Percentiles rank a stretch among this genome's conserved stretches.
phyloP scores from a whole-genome alignment of 2,888 invertebrate species.

The Perithous albicinctus region DNA sequence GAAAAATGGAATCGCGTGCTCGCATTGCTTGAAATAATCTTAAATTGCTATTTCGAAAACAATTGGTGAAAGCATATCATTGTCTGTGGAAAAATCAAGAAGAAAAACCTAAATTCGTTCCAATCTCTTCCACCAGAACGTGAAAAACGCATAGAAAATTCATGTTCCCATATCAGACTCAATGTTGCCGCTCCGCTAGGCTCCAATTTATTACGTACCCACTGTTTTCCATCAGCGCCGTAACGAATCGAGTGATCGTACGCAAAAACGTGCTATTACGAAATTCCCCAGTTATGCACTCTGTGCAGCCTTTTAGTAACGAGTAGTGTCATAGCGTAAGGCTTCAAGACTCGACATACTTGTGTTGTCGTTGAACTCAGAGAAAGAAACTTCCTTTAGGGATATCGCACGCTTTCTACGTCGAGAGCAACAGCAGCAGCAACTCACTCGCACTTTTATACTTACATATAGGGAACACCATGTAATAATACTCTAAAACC shows the following conservation, averaged over 20 bases:
- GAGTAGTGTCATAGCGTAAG: slow-evolving; percentile 18
- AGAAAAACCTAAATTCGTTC: slow-evolving; percentile 1
- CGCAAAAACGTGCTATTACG: slow-evolving; percentile 19
- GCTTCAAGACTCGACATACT: slow-evolving; percentile 18
- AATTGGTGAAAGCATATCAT: background rate
- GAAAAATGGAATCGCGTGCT: too few relatives aligned
- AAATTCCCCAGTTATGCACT: slow-evolving; percentile 6
- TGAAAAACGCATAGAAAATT: slow-evolving; percentile 1
- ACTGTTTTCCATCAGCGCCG: slow-evolving; percentile 11
- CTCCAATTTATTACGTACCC: slow-evolving; percentile 3
- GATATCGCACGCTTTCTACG: slow-evolving; percentile 62
- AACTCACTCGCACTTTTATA: slow-evolving; percentile 42
- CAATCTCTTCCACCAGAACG: background rate
- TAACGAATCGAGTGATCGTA: slow-evolving; percentile 26
- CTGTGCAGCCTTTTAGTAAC: background rate
- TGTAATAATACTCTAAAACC: slow-evolving; percentile 50
- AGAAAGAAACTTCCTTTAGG: slow-evolving; percentile 54
- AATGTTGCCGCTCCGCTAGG: background rate
- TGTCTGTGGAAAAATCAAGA: background rate
- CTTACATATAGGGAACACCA: slow-evolving; percentile 42
- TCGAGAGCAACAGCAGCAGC: slow-evolving; percentile 3
- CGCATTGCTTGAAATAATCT: too few relatives aligned
- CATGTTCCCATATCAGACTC: background rate
- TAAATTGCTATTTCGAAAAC: too few relatives aligned
- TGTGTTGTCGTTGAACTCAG: slow-evolving; percentile 22